Conservation (phyloP, 2,113 vertebrate genomes). For the Falco punctatus region DNA sequence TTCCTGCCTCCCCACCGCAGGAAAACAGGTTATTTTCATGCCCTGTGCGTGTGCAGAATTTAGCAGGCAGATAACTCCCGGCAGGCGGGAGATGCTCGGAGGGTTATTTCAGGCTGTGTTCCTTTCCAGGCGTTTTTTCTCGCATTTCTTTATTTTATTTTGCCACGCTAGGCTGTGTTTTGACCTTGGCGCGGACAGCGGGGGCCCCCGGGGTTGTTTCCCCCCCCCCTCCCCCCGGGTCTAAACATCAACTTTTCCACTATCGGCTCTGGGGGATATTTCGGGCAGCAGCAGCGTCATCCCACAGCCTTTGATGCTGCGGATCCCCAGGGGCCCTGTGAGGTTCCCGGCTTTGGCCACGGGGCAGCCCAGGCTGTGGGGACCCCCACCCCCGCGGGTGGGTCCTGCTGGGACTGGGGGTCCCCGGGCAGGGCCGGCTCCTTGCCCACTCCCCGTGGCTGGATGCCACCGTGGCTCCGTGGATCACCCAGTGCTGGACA, state of each 20-base stretch:
- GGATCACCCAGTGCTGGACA: rapidly evolving
- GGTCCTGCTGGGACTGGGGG: neutral
- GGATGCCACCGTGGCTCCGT: neutral
- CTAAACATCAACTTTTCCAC: conserved; percentile 65
- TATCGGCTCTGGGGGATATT: conserved; percentile 30
- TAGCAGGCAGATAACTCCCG: conserved; percentile 63
- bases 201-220: conserved; percentile 1
- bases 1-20: conserved; percentile 60
- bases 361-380: neutral
- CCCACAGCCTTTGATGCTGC: conserved; percentile 19
- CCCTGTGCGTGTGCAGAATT: conserved; percentile 45
- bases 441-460: neutral
- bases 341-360: neutral
- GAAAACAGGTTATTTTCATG: conserved; percentile 63
- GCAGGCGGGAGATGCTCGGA: conserved; percentile 47
- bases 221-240: neutral
- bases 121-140: conserved; percentile 59
- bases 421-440: neutral
- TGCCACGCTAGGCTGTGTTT: conserved; percentile 24
- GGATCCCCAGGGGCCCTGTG: neutral
- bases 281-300: conserved; percentile 33
- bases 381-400: neutral
- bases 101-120: conserved; percentile 66
- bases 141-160: conserved; percentile 16
- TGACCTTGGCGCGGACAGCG: neutral